Percentiles rank a stretch among this genome's conserved stretches.
Conservation (phyloP, 35 echinoderm and acorn worm species). For the Diadema setosum region DNA sequence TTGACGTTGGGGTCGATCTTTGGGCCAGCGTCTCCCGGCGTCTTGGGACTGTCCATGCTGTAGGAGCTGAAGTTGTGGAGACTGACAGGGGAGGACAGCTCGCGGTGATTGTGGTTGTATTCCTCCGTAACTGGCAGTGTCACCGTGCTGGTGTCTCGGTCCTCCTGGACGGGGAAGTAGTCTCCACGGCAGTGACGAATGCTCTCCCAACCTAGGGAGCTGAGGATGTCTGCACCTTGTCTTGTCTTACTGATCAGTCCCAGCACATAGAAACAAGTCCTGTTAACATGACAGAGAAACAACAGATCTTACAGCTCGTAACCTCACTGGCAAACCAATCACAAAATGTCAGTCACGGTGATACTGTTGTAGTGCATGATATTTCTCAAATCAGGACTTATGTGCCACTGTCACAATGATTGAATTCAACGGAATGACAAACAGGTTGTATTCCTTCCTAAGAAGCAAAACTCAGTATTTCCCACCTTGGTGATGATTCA, state of each 20-base stretch:
- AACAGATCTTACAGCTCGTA: no score
- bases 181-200: constrained; percentile 62
- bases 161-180: constrained; percentile 74
- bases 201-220: constrained; percentile 86
- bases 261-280: constrained; percentile 97
- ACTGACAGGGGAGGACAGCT: constrained; percentile 2
- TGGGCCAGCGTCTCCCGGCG: neutral
- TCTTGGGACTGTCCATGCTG: constrained; percentile 41
- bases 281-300: neutral
- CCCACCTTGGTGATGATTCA: no score
- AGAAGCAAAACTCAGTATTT: no score
- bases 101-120: neutral
- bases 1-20: neutral
- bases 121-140: neutral
- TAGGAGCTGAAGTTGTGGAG: constrained; percentile 25
- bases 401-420: no score
- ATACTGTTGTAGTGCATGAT: no score
- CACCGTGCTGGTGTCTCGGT: constrained; percentile 21
- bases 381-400: no score
- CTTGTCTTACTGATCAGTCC: constrained; percentile 86
- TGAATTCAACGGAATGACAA: no score
- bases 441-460: no score
- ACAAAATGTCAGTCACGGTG: no score
- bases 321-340: no score
- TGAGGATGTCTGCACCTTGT: constrained; percentile 77